Evolutionary conservation across 2,888 invertebrate species (phyloP).

Genomic region (Cancer borealis): DNA sequence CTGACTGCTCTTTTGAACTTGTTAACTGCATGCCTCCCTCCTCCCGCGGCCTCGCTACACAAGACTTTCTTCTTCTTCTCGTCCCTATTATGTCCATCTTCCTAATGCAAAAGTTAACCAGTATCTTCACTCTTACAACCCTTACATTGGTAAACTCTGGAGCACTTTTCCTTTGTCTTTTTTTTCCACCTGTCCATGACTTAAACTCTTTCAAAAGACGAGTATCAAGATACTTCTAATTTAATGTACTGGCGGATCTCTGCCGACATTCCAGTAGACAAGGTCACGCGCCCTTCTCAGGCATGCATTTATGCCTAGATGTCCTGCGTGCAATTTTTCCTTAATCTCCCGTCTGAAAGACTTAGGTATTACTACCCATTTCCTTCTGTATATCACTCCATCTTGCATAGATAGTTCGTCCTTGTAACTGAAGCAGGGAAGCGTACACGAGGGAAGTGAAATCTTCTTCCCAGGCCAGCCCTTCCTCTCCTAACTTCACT

Average conservation of each 20-base stretch:
- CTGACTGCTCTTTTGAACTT: too few relatives aligned
- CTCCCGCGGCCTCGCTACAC: too few relatives aligned
- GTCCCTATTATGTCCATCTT: too few relatives aligned
- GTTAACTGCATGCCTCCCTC: too few relatives aligned
- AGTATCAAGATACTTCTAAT: too few relatives aligned
- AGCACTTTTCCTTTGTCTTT: too few relatives aligned
- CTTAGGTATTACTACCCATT: neutral
- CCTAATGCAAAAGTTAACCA: too few relatives aligned
- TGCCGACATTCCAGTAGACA: constrained; percentile 44
- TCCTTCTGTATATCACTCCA: neutral
- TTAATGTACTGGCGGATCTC: constrained; percentile 44
- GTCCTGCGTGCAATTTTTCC: constrained; percentile 18
- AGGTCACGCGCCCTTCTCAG: neutral
- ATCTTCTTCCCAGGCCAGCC: constrained; percentile 28
- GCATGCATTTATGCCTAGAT: constrained; percentile 30
- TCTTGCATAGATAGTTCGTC: constrained; percentile 33
- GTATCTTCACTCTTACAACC: too few relatives aligned
- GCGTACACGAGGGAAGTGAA: neutral
- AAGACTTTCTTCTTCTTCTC: too few relatives aligned
- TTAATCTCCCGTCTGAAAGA: neutral
- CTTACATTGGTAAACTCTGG: too few relatives aligned
- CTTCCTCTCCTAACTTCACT: neutral
- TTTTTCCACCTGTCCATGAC: too few relatives aligned
- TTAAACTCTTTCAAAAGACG: too few relatives aligned
- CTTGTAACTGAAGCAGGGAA: neutral